phyloP scores from a whole-genome alignment of 2,888 invertebrate species.

The Calameuta pallipes region DNA sequence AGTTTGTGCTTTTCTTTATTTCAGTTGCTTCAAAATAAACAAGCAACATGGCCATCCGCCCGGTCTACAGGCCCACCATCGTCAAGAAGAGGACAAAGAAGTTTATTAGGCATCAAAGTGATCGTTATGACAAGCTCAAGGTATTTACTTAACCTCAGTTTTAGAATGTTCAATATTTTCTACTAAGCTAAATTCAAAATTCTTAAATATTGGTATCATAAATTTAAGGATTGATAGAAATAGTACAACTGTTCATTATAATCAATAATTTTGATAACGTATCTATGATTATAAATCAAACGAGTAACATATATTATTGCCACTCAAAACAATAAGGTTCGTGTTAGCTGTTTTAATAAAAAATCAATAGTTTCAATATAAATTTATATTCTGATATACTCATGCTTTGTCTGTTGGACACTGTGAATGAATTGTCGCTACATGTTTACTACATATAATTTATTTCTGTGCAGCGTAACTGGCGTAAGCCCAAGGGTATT shows the following conservation, averaged over 20 bases:
- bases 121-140: constrained; percentile 96
- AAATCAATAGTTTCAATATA: not conserved
- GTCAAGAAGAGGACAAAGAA: constrained; percentile 98
- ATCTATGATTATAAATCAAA: not conserved
- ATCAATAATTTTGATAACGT: not conserved
- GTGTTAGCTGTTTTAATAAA: not conserved
- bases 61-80: constrained; percentile 89
- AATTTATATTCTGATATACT: not conserved
- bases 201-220: not conserved
- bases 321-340: not conserved
- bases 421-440: not conserved
- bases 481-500: constrained; percentile 99
- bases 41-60: constrained; percentile 86
- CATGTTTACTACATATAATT: constrained; percentile 2
- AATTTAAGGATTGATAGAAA: not conserved
- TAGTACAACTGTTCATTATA: not conserved
- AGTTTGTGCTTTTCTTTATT: constrained; percentile 34
- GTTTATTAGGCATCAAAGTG: constrained; percentile 98
- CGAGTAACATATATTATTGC: not conserved
- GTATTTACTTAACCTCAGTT: constrained; percentile 64
- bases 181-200: not conserved
- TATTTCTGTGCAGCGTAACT: constrained; percentile 79
- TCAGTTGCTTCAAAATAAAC: constrained; percentile 42
- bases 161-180: not conserved
- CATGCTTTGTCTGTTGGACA: not conserved